Evolutionary conservation across 2,888 invertebrate species (phyloP), one percentile per base, ranked within the genome.

Genomic region (Oxyteleia sp.): DNA sequence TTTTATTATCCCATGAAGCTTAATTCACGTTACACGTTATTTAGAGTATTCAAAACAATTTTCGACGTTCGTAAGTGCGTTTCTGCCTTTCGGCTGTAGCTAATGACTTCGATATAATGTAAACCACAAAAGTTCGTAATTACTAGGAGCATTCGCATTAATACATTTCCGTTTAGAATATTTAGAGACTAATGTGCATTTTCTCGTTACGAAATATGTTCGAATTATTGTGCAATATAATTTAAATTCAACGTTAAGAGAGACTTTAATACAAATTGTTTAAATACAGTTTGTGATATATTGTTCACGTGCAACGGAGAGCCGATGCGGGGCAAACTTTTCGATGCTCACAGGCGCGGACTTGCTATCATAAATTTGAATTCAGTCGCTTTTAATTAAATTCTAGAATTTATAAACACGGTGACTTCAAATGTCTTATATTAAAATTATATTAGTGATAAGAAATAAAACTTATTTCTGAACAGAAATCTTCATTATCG

Each of bases 241-340:
- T 51, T 51, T 51, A 51, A 16, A 32, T 55, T 16, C 35, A 55
- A 18, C 3, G 18, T 4, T 35, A 13, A 32, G 11, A 35, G 32
- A 10, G 29, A 18, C 15, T 18, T 55, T 32, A 16, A 32, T 35
- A 55, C 18, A 55, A 55, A 55, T 55, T 55, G 53, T 55, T 55
- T 55, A 55, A 55, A 35, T 55, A 35, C 35, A 55, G 35, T 55
- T 32, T 8, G 18, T 18, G 11, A 29, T 51, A 29, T 18, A 51
- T 7, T 16, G 51, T 29, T 51, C 0, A 51, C 51, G 26, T 51
- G n/a, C n/a, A n/a, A n/a, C n/a, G n/a, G n/a, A n/a, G n/a, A n/a
- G n/a, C n/a, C n/a, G n/a, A n/a, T n/a, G n/a, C n/a, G n/a, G n/a
- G n/a, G n/a, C n/a, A n/a, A n/a, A n/a, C n/a, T n/a, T n/a, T n/a